phyloP scores from a whole-genome alignment of 2,888 invertebrate species.

The Apamea crenata region DNA sequence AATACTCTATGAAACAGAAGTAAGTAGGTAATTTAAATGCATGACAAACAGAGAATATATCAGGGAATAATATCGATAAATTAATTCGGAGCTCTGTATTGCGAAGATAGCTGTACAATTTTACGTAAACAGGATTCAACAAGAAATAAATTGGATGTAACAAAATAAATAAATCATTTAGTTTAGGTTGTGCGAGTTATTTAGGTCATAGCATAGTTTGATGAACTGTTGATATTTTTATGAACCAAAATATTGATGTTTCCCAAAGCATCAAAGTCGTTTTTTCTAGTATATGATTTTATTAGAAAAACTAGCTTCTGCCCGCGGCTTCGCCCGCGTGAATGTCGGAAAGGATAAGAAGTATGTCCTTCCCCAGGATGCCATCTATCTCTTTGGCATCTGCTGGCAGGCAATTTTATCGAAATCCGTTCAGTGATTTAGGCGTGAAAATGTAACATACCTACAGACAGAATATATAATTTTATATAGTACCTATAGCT shows the following conservation, averaged over 20 bases:
- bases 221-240: slow-evolving; percentile 36
- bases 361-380: too few relatives aligned
- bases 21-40: not conserved
- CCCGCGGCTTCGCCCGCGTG: too few relatives aligned
- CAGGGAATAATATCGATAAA: not conserved
- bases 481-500: too few relatives aligned
- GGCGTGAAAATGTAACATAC: too few relatives aligned
- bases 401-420: too few relatives aligned
- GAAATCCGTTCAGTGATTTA: too few relatives aligned
- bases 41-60: slow-evolving; percentile 4
- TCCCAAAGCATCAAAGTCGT: slow-evolving; percentile 14
- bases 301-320: too few relatives aligned
- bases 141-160: slow-evolving; percentile 16
- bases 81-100: not conserved
- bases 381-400: too few relatives aligned
- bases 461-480: too few relatives aligned
- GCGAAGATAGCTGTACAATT: not conserved
- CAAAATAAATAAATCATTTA: slow-evolving; percentile 27
- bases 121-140: slow-evolving; percentile 35
- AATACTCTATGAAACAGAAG: not conserved
- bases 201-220: slow-evolving; percentile 42
- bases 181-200: slow-evolving; percentile 14
- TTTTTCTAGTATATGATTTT: slow-evolving; percentile 3
- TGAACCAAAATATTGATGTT: slow-evolving; percentile 39
- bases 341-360: too few relatives aligned